Conservation (phyloP, 2,113 vertebrate species). For the Ancistrus triradiatus region DNA sequence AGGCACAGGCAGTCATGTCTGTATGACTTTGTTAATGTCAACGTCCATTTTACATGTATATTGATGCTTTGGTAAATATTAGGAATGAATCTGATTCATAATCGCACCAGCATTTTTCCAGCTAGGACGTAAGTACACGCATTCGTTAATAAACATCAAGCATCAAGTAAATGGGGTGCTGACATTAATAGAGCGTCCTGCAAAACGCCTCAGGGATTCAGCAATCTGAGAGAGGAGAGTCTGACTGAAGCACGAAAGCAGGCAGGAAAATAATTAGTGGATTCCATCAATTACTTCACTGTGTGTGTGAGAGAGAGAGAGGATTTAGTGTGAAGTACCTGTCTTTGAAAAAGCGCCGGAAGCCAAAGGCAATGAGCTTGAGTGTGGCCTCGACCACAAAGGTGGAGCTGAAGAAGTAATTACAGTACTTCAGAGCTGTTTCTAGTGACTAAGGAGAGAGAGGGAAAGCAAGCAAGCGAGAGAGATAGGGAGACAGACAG, state of each 20-base stretch:
- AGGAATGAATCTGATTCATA: slow-evolving; percentile 1
- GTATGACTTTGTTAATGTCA: too few relatives aligned
- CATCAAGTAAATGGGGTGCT: background rate
- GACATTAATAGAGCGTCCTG: slow-evolving; percentile 1
- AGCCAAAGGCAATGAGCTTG: slow-evolving; percentile 91
- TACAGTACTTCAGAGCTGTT: slow-evolving; percentile 90
- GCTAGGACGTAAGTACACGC: slow-evolving; percentile 1
- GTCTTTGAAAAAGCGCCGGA: slow-evolving; percentile 96
- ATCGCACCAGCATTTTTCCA: background rate
- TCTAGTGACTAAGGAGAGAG: slow-evolving; percentile 79
- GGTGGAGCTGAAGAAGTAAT: slow-evolving; percentile 96
- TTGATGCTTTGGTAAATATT: background rate
- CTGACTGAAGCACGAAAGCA: background rate
- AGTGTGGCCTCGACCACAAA: slow-evolving; percentile 92
- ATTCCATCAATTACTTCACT: slow-evolving; percentile 4
- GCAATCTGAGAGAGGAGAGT: background rate
- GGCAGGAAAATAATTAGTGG: slow-evolving; percentile 11
- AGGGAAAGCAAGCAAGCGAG: background rate
- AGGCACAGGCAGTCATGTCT: too few relatives aligned
- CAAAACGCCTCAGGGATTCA: background rate
- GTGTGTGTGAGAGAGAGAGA: background rate
- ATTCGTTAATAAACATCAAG: slow-evolving; percentile 20
- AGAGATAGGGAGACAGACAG: slow-evolving; percentile 4
- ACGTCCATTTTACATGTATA: too few relatives aligned
- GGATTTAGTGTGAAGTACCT: slow-evolving; percentile 65